Evolutionary conservation across 2,888 invertebrate genomes (phyloP).

Genomic region (Nymphalis urticae): DNA sequence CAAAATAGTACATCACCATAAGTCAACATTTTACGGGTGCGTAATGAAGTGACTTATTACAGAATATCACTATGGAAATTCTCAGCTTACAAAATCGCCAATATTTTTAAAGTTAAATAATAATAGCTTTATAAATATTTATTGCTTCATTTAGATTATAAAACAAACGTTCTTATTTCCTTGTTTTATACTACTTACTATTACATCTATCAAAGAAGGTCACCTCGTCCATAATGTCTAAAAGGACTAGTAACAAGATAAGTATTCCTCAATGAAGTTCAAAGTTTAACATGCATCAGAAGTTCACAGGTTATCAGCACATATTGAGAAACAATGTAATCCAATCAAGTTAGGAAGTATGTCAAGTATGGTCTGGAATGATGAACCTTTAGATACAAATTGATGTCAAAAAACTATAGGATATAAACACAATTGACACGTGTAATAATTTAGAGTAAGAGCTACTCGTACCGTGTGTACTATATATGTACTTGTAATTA

Average conservation of each 20-base stretch:
- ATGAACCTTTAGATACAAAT: constrained; percentile 4
- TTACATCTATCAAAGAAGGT: background rate
- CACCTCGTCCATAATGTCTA: background rate
- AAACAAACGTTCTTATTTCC: background rate
- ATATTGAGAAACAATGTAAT: constrained; percentile 19
- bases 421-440: constrained; percentile 10
- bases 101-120: no score
- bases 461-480: no score
- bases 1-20: no score
- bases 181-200: background rate
- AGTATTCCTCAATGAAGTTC: constrained; percentile 16
- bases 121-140: no score
- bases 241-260: constrained; percentile 10
- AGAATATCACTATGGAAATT: no score
- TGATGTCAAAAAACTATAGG: constrained; percentile 9
- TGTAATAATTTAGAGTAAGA: background rate
- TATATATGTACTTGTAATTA: no score
- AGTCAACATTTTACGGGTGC: no score
- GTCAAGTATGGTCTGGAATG: constrained; percentile 15
- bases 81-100: no score
- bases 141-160: no score
- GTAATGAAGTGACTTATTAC: no score
- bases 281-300: constrained; percentile 21
- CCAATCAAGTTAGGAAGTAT: constrained; percentile 16
- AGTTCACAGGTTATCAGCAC: constrained; percentile 15